phyloP scores from a whole-genome alignment of 2,797 vertebrate species.

The Micromesistius poutassou region DNA sequence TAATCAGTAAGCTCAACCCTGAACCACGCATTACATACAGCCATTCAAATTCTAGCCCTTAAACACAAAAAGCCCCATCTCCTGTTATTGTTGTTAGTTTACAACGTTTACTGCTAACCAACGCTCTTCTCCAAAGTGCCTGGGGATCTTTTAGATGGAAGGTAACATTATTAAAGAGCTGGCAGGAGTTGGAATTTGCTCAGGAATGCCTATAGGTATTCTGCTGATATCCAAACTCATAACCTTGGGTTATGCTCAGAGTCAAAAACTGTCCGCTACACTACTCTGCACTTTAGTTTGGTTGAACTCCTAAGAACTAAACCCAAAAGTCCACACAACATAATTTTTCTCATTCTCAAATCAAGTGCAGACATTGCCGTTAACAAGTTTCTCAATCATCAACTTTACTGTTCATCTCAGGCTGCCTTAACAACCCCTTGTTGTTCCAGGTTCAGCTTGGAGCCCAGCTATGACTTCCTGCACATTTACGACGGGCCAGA shows the following conservation, averaged over 20 bases:
- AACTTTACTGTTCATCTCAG: not conserved
- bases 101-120: no score
- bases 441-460: slow-evolving; percentile 87
- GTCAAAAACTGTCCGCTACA: not conserved
- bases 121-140: no score
- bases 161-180: not conserved
- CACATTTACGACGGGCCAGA: slow-evolving; percentile 95
- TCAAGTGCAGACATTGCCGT: not conserved
- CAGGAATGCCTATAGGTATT: not conserved
- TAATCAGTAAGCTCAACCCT: slow-evolving; percentile 77
- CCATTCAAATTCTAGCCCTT: no score
- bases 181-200: not conserved
- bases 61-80: no score
- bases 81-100: no score
- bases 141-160: no score
- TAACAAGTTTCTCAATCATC: not conserved
- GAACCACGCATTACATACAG: not conserved
- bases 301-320: not conserved
- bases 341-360: no score
- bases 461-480: slow-evolving; percentile 96
- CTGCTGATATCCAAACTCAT: not conserved
- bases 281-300: no score
- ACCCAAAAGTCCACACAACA: not conserved
- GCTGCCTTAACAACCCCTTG: not conserved
- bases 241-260: not conserved